Percentiles rank a stretch among this genome's conserved stretches.
Conservation (phyloP, 2,888 invertebrate species). For the Apamea crenata region DNA sequence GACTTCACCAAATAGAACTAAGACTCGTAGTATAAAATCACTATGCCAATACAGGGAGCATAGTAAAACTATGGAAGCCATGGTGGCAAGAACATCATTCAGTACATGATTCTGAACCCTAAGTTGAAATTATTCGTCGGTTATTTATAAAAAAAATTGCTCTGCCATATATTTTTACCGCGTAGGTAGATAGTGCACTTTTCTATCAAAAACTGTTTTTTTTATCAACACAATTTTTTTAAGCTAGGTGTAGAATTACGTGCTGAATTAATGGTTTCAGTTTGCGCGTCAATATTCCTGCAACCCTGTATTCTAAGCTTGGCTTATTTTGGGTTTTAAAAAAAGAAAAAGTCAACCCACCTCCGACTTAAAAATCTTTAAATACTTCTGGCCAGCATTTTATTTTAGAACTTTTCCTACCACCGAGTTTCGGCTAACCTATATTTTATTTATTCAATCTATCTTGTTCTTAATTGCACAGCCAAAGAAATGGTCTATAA, state of each 20-base stretch:
- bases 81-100: no score
- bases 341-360: background rate
- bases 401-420: constrained; percentile 30
- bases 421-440: constrained; percentile 55
- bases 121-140: no score
- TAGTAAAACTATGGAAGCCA: background rate
- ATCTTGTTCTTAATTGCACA: constrained; percentile 70
- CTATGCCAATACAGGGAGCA: no score
- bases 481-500: constrained; percentile 70
- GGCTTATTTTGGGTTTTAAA: background rate
- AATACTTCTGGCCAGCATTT: background rate
- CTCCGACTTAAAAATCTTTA: background rate
- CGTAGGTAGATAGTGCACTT: background rate
- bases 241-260: background rate
- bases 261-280: background rate
- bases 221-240: background rate
- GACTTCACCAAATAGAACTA: background rate
- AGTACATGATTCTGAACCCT: no score
- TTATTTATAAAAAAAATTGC: background rate
- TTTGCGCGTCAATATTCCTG: background rate
- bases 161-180: background rate
- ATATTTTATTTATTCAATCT: constrained; percentile 67
- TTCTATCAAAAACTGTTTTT: no score
- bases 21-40: background rate
- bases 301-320: background rate